Conservation (phyloP, 2,797 vertebrate species). For the Cirrhinus mrigala region DNA sequence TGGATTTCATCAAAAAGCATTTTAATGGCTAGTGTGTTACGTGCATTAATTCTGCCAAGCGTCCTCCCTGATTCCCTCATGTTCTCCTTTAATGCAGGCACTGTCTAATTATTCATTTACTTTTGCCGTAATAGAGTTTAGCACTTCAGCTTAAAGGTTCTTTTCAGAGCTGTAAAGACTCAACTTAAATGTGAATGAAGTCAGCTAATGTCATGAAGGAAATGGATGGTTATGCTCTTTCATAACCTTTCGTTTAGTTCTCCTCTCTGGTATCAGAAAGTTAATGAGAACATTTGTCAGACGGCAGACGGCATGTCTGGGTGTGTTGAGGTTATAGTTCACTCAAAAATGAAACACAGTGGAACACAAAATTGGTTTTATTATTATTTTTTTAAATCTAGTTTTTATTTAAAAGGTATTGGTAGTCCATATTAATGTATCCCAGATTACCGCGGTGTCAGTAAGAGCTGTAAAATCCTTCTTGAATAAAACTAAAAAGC, state of each 20-base stretch:
- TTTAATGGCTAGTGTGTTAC: constrained; percentile 50
- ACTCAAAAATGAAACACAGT: neutral
- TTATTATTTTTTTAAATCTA: neutral
- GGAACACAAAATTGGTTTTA: neutral
- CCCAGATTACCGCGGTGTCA: neutral
- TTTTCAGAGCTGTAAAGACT: constrained; percentile 14
- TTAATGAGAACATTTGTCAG: constrained; percentile 38
- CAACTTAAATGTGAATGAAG: constrained; percentile 32
- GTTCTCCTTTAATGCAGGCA: constrained; percentile 51
- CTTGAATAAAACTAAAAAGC: neutral
- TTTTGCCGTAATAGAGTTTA: constrained; percentile 44
- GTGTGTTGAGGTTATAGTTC: neutral
- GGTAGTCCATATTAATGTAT: neutral
- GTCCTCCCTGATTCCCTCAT: constrained; percentile 48
- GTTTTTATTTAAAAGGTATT: neutral
- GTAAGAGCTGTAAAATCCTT: neutral
- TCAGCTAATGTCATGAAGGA: constrained; percentile 34
- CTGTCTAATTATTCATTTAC: constrained; percentile 58
- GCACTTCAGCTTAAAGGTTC: constrained; percentile 47
- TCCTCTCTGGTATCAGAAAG: neutral
- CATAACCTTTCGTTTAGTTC: constrained; percentile 39
- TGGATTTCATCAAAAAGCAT: constrained; percentile 58
- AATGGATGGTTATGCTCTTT: constrained; percentile 37
- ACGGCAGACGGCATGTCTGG: constrained; percentile 13
- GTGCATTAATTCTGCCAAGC: constrained; percentile 46